Conservation (phyloP, 1,140 invertebrate species). For the Asbolus verrucosus region DNA sequence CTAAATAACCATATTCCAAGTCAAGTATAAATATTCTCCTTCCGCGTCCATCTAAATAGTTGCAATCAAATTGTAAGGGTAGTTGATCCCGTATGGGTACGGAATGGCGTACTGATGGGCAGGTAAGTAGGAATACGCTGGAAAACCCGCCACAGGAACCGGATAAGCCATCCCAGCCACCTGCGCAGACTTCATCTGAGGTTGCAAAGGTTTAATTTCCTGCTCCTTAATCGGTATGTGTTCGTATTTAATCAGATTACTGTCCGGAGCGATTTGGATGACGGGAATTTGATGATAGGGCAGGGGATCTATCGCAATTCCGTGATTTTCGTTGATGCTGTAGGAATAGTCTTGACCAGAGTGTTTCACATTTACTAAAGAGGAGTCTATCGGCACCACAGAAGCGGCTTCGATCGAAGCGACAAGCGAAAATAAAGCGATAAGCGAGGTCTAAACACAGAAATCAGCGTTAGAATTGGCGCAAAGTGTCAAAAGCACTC, state of each 20-base stretch:
- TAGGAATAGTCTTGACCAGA: slow-evolving; percentile 53
- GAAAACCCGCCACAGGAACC: slow-evolving; percentile 7
- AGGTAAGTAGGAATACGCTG: slow-evolving; percentile 31
- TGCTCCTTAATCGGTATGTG: slow-evolving; percentile 10
- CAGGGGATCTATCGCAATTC: slow-evolving; percentile 22
- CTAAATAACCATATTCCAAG: not conserved
- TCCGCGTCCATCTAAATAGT: slow-evolving; percentile 26
- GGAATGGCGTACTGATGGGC: slow-evolving; percentile 38
- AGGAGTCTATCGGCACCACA: slow-evolving; percentile 45
- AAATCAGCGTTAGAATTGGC: not conserved
- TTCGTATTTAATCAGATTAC: not conserved
- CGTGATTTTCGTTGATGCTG: slow-evolving; percentile 49
- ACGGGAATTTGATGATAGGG: slow-evolving; percentile 12
- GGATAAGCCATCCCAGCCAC: slow-evolving; percentile 27
- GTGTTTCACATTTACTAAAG: slow-evolving; percentile 48
- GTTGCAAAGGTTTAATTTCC: slow-evolving; percentile 21
- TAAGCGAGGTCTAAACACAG: slow-evolving; percentile 11
- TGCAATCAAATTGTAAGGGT: slow-evolving; percentile 42
- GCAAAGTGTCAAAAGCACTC: not conserved
- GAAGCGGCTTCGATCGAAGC: slow-evolving; percentile 13
- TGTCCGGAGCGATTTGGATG: slow-evolving; percentile 16
- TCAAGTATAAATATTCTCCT: not conserved
- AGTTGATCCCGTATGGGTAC: slow-evolving; percentile 34
- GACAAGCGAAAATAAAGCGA: slow-evolving; percentile 24
- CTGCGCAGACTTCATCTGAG: not conserved